Evolutionary conservation across 2,113 vertebrate genomes (phyloP), one percentile per base, ranked within the genome.

Genomic region (Nerophis lumbriciformis): DNA sequence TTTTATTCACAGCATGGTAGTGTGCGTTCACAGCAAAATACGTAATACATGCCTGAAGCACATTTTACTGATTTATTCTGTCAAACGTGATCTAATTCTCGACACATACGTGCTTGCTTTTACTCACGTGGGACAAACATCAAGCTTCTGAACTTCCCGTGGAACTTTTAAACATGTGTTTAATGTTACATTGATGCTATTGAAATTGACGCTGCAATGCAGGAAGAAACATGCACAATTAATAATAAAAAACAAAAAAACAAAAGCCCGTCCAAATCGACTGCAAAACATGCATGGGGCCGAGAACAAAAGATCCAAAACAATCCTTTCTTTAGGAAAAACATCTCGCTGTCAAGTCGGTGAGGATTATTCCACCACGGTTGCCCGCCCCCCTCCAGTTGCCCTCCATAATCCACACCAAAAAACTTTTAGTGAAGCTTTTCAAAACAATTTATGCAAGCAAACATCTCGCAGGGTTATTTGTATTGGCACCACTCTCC

Each of bases 371-470:
- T 87, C 72, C 70, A 86, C 85, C 80, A 91, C 85, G 48, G 45
- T 76, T 75, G 75, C 86, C 85, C 79, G 78, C 80, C 12, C 76
- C 71, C 87, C 87, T 90, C 75, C 69, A 86, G 86, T 90, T 89
- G 85, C 81, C 82, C 83, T 84, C 84, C 91, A 83, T 93, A 95
- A 94, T 93, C 81, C 80, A 68, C 90, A 89, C 90, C 87, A 84
- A 92, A 92, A 92, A 94, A 94, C 89, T 93, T 89, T 77, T 89
- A 87, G 90, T 90, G 91, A 94, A 93, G 91, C 93, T 93, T 94
- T 93, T 96, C 94, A 95, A 94, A 97, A 97, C 93, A 94, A 93
- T 95, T 96, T 94, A 96, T 94, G 92, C 91, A 96, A 94, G 94
- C 93, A 96, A 95, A 96, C 92, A 94, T 92, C 90, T 92, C 93